Conservation (phyloP, 2,797 vertebrate species). For the Saxicola maurus region DNA sequence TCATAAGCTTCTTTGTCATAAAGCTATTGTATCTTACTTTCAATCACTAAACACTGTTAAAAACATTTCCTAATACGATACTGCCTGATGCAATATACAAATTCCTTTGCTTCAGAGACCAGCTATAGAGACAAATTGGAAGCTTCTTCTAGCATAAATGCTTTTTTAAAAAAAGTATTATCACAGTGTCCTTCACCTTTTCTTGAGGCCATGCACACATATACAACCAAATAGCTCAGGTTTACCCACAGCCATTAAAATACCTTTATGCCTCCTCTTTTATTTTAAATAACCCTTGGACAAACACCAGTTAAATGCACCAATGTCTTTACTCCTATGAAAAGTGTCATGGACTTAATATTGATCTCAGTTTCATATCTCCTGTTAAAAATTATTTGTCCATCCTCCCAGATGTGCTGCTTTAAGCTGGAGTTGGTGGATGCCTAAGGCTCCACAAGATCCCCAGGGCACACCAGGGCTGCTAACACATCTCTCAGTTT, state of each 20-base stretch:
- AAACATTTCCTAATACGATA: slow-evolving; percentile 46
- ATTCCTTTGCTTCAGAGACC: slow-evolving; percentile 47
- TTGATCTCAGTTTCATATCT: background rate
- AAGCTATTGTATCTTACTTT: slow-evolving; percentile 59
- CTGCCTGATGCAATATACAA: background rate
- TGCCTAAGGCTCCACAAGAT: background rate
- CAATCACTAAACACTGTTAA: slow-evolving; percentile 59
- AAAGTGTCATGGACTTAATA: background rate
- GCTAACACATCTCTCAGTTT: background rate
- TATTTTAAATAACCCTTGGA: background rate
- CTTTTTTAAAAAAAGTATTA: background rate
- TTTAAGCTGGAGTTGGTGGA: background rate
- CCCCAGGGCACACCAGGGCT: background rate
- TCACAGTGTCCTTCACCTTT: background rate
- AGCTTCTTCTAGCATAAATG: background rate
- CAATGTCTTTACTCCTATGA: background rate
- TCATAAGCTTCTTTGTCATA: slow-evolving; percentile 62
- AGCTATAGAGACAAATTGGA: background rate
- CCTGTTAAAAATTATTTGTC: background rate
- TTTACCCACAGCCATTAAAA: background rate
- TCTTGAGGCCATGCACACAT: background rate
- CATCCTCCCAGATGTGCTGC: background rate
- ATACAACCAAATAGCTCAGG: background rate
- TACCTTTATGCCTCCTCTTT: background rate
- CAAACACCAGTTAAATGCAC: background rate